Evolutionary conservation across 2,888 invertebrate genomes (phyloP), one percentile per base, ranked within the genome.

Genomic region (Crematogaster levior): DNA sequence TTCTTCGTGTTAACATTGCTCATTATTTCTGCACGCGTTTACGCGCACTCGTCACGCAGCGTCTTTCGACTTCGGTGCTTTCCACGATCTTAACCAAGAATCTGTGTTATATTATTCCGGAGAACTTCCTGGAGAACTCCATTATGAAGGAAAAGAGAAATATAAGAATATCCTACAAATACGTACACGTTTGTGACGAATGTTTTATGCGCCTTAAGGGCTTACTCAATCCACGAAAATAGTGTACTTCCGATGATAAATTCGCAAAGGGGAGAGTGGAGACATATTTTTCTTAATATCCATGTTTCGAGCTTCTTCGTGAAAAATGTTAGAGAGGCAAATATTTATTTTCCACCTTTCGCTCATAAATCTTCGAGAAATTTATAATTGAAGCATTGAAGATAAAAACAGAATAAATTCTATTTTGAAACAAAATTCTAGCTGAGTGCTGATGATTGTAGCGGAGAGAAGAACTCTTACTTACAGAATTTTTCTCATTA

Each of bases 51-150:
- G 46, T 60, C 73, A 21, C 30, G 56, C 58, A 7, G 9, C 72
- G 24, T 61, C 30, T 48, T 61, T 74, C 43, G 63, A 37, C 60
- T 73, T 60, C 21, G 18, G 58, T 12, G 15, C 21, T 73, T 60
- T 21, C 18, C 63, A 40, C 48, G 48, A 12, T 74, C 34, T 37
- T 70, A 10, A 24, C 9, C 12, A 21, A 61, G 43, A n/a, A 61
- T 18, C 37, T 27, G 46, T 27, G 60, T 73, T 73, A 73, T 18
- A 74, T 74, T 74, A 74, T 63, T 74, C 34, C 48, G n/a, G 24
- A 15, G n/a, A n/a, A n/a, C n/a, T n/a, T n/a, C 12, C 48, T 24
- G 48, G 24, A 48, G 7, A 74, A 24, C 34, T 46, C 34, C 61
- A 34, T 74, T 63, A 61, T 48, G 74, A n/a, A n/a, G 18, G 40